Conservation (phyloP, 2,888 invertebrate species). For the Malthinus flaveolus region DNA sequence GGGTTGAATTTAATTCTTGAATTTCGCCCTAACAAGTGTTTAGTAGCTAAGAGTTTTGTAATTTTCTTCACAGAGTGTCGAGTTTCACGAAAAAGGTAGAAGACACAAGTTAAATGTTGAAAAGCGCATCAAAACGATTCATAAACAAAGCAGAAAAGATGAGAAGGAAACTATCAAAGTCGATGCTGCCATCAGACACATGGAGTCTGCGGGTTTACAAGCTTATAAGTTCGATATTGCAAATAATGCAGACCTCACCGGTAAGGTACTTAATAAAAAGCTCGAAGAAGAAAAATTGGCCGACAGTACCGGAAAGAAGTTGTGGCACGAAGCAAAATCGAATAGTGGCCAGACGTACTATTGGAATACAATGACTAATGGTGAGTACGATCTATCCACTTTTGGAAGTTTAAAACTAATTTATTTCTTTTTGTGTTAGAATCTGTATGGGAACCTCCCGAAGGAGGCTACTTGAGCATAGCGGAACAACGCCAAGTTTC, state of each 20-base stretch:
- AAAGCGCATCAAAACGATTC: conserved; percentile 81
- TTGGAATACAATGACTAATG: conserved; percentile 84
- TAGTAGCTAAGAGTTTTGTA: no score
- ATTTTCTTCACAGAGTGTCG: conserved; percentile 72
- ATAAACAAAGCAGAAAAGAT: conserved; percentile 80
- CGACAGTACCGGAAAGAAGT: conserved; percentile 48
- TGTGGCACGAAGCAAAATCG: conserved; percentile 81
- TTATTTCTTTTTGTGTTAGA: conserved; percentile 55
- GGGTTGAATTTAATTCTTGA: no score
- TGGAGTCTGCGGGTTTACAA: conserved; percentile 89
- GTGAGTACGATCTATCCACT: conserved; percentile 51
- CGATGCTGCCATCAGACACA: conserved; percentile 78
- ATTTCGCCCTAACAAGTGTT: no score
- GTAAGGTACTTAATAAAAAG: conserved; percentile 55
- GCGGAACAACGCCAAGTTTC: conserved; percentile 64
- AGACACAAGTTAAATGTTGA: conserved; percentile 91
- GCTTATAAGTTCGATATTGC: conserved; percentile 86
- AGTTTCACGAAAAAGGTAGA: conserved; percentile 93
- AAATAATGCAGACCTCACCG: conserved; percentile 66
- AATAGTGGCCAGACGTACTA: conserved; percentile 81
- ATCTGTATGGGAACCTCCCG: conserved; percentile 75
- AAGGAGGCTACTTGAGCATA: conserved; percentile 70
- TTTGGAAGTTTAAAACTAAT: neutral
- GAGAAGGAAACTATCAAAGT: conserved; percentile 77
- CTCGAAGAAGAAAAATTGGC: conserved; percentile 45